A percentile compares a stretch with the other conserved stretches of the same genome.
Evolutionary conservation across 2,888 invertebrate genomes (phyloP).

Genomic region (Papilio elwesi): DNA sequence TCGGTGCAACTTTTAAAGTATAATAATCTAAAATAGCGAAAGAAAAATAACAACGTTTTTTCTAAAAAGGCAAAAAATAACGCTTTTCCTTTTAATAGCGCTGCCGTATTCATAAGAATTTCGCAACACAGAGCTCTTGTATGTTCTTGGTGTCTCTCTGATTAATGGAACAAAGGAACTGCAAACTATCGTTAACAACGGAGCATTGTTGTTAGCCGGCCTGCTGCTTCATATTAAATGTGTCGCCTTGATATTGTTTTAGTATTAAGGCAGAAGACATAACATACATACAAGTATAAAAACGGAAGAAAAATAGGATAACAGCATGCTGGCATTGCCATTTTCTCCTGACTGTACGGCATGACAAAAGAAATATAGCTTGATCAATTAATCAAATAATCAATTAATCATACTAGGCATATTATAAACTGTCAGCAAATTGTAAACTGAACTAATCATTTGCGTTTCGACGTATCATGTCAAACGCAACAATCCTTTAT

Average conservation of each 20-base stretch:
- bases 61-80: slow-evolving; percentile 14
- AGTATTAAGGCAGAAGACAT: slow-evolving; percentile 1
- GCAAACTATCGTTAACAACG: slow-evolving; percentile 48
- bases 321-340: no score
- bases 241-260: slow-evolving; percentile 28
- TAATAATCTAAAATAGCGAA: neutral
- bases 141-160: slow-evolving; percentile 32
- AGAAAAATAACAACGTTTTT: neutral
- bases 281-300: no score
- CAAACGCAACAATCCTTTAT: no score
- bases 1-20: neutral
- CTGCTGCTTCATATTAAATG: slow-evolving; percentile 30
- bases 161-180: slow-evolving; percentile 49
- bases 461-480: no score
- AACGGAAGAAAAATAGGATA: no score
- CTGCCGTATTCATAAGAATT: slow-evolving; percentile 15
- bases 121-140: slow-evolving; percentile 9
- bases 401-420: no score
- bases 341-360: no score
- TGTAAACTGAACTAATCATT: no score
- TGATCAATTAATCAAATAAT: no score
- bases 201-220: slow-evolving; percentile 26
- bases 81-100: slow-evolving; percentile 14
- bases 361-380: no score
- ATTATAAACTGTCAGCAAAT: no score